Evolutionary conservation across 2,888 invertebrate species (phyloP).

Genomic region (Eudasyphora cyanicolor): DNA sequence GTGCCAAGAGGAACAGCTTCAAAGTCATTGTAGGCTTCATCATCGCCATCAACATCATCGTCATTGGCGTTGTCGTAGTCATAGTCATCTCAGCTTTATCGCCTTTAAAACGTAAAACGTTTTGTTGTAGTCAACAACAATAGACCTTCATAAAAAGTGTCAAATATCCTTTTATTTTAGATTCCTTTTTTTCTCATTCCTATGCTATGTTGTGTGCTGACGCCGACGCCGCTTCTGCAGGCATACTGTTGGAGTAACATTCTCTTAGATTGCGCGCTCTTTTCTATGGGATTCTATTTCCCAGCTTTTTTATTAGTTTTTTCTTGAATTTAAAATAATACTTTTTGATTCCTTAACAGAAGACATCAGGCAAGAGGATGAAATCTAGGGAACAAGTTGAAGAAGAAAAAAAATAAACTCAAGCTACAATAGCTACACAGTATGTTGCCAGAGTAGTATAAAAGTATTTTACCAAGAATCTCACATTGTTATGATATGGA

Average conservation of each 20-base stretch:
- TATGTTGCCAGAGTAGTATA: background rate
- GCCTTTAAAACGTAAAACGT: conserved; percentile 49
- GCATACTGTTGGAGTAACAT: conserved; percentile 38
- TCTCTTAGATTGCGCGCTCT: conserved; percentile 14
- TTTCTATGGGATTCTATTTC: conserved; percentile 36
- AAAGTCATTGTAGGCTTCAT: conserved; percentile 63
- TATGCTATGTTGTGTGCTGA: background rate
- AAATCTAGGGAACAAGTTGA: background rate
- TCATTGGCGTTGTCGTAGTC: conserved; percentile 63
- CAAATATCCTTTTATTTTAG: conserved; percentile 64
- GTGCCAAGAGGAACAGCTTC: conserved; percentile 36
- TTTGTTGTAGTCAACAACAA: conserved; percentile 60
- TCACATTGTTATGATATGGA: too few relatives aligned
- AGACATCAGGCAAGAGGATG: conserved; percentile 35
- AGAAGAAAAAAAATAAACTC: background rate
- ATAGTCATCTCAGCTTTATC: conserved; percentile 66
- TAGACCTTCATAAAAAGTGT: conserved; percentile 65
- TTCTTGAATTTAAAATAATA: conserved; percentile 50
- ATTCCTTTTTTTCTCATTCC: conserved; percentile 17
- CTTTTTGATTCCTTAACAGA: conserved; percentile 51
- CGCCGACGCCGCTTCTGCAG: conserved; percentile 30
- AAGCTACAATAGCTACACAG: conserved; percentile 35
- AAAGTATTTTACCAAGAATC: too few relatives aligned
- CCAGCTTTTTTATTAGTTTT: conserved; percentile 30
- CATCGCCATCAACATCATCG: conserved; percentile 18